Percentiles rank a stretch among this genome's conserved stretches.
These are phyloP conservation scores for Turnix velox DNA, from an alignment of 2,113 vertebrate species.

Conservation along the genomic window DNA sequence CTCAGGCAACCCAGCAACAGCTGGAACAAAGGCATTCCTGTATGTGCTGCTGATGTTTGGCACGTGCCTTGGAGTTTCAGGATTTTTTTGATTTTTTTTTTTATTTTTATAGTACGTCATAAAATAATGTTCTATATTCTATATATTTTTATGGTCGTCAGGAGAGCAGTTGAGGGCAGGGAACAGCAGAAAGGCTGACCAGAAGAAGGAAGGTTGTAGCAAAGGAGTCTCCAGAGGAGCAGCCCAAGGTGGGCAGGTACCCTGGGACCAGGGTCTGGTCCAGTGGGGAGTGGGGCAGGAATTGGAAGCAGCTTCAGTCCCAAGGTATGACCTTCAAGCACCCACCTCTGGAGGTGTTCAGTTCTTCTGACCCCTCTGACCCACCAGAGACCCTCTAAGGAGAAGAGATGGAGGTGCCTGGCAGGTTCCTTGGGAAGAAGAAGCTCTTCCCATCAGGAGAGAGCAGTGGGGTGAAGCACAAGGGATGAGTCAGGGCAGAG, in stretches of 20 bases:
- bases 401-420: not conserved
- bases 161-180: conserved; percentile 46
- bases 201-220: not conserved
- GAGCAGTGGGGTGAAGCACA: not conserved
- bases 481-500: not conserved
- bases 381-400: not conserved
- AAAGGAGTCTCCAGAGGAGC: not conserved
- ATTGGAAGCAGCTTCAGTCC: not conserved
- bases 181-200: not conserved
- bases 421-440: not conserved
- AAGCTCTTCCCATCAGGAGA: too few species aligned
- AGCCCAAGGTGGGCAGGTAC: not conserved
- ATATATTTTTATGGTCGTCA: conserved; percentile 24
- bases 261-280: not conserved
- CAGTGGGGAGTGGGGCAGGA: fast-evolving
- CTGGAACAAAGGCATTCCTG: conserved; percentile 47
- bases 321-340: too few species aligned
- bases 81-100: not conserved
- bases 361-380: not conserved
- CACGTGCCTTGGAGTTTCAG: conserved; percentile 16
- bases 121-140: conserved; percentile 62
- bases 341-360: fast-evolving
- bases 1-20: not conserved
- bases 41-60: conserved; percentile 44
- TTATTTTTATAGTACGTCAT: conserved; percentile 14